Evolutionary conservation across 2,797 vertebrate genomes (phyloP).

Genomic region (Sebastes matsubarae): DNA sequence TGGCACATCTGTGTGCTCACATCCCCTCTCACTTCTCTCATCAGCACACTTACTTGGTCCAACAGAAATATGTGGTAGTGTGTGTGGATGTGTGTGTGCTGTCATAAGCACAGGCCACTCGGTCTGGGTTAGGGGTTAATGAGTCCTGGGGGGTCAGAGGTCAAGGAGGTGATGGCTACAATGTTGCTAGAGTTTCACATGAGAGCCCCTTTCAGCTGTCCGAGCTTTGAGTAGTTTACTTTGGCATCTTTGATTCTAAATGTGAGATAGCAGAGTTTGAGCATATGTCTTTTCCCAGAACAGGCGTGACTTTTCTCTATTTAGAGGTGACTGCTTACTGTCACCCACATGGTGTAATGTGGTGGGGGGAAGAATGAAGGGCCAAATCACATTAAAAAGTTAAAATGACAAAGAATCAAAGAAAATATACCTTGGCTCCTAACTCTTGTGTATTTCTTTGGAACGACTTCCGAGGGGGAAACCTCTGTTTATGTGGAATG

Average conservation of each 20-base stretch:
- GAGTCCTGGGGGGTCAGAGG: slow-evolving; percentile 55
- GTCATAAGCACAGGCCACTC: slow-evolving; percentile 8
- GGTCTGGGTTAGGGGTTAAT: slow-evolving; percentile 46
- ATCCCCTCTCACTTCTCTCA: slow-evolving; percentile 85
- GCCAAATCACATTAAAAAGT: neutral
- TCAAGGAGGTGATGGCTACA: slow-evolving; percentile 53
- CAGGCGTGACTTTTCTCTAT: neutral
- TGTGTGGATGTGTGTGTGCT: slow-evolving; percentile 32
- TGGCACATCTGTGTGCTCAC: slow-evolving; percentile 83
- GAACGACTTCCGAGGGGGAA: neutral
- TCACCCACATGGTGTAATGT: neutral
- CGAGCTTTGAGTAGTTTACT: slow-evolving; percentile 32
- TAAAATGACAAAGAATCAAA: neutral
- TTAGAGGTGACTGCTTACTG: neutral
- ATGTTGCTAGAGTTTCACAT: slow-evolving; percentile 61
- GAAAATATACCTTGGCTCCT: neutral
- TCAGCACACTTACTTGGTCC: slow-evolving; percentile 34
- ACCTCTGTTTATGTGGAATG: neutral
- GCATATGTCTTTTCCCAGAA: slow-evolving; percentile 12
- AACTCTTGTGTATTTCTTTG: neutral
- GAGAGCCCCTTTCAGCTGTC: slow-evolving; percentile 47
- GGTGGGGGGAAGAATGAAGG: neutral
- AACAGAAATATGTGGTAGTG: slow-evolving; percentile 29
- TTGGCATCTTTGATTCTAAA: slow-evolving; percentile 24
- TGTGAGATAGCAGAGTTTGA: slow-evolving; percentile 26